Conservation (phyloP, 2,797 vertebrate genomes). For the Antrozous pallidus region DNA sequence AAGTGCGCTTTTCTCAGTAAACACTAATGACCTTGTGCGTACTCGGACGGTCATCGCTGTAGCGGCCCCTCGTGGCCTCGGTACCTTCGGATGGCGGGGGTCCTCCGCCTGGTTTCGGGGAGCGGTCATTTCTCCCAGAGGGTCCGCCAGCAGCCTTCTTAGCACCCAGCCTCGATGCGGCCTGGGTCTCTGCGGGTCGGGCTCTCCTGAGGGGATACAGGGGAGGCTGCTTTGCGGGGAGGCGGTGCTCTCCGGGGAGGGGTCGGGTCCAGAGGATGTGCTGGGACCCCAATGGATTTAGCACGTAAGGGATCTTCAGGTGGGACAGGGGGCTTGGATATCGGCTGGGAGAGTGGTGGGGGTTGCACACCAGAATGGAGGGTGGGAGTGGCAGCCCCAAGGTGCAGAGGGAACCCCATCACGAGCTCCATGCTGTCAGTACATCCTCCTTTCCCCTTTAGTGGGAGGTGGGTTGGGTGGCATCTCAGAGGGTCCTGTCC, state of each 20-base stretch:
- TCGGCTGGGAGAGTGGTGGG: not conserved
- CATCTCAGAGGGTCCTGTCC: not conserved
- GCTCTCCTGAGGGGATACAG: too few species aligned
- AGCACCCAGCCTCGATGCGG: not conserved
- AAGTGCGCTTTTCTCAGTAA: not conserved
- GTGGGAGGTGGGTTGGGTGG: not conserved
- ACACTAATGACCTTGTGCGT: not conserved
- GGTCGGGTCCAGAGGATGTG: not conserved
- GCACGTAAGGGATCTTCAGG: not conserved
- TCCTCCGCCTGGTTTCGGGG: not conserved
- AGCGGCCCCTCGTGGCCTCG: not conserved
- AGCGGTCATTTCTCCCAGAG: not conserved
- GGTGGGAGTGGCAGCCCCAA: too few species aligned
- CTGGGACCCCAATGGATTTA: too few species aligned
- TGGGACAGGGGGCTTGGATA: too few species aligned
- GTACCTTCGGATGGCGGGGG: too few species aligned
- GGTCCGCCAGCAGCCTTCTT: not conserved
- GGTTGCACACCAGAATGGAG: not conserved
- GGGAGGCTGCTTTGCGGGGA: rapidly evolving
- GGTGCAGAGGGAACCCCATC: not conserved
- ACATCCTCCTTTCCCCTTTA: not conserved
- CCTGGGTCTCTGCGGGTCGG: too few species aligned
- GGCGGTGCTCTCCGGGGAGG: not conserved
- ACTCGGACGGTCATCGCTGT: rapidly evolving
- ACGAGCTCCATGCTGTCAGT: not conserved